phyloP scores from a whole-genome alignment of 2,113 vertebrate genomes.

The Rhombomys opimus region DNA sequence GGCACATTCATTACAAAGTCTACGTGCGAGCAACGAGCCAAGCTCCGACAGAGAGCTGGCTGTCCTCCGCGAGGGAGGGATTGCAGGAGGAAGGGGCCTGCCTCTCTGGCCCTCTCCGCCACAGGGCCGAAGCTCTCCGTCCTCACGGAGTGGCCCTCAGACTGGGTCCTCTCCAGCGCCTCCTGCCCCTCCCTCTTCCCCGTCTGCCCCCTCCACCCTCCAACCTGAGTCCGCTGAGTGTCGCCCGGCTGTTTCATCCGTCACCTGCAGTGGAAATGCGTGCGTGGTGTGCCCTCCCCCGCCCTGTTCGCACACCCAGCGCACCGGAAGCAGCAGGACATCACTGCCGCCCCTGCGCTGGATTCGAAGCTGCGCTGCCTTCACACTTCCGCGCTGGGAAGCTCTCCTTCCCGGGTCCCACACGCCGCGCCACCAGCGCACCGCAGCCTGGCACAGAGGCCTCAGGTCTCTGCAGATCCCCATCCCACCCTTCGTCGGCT shows the following conservation, averaged over 20 bases:
- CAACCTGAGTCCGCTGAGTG: background rate
- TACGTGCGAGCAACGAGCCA: background rate
- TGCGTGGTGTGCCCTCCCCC: background rate
- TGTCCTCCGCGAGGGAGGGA: background rate
- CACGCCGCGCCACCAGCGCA: background rate
- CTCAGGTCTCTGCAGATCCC: background rate
- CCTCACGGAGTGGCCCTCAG: rapidly evolving
- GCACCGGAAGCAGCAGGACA: background rate
- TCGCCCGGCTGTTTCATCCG: background rate
- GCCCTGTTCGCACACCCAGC: rapidly evolving
- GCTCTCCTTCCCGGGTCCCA: background rate
- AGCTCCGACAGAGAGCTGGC: background rate
- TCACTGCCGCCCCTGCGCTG: background rate
- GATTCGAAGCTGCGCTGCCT: background rate
- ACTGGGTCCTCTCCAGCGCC: background rate
- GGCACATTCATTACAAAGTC: background rate
- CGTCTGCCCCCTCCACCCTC: background rate
- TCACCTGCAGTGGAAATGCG: background rate
- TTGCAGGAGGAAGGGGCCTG: background rate
- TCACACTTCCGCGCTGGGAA: background rate
- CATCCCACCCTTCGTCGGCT: background rate
- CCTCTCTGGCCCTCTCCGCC: background rate
- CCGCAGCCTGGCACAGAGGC: background rate
- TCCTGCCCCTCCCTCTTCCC: background rate
- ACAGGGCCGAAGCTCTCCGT: background rate